Evolutionary conservation across 2,888 invertebrate species (phyloP).

Genomic region (Aspidapion aeneum): DNA sequence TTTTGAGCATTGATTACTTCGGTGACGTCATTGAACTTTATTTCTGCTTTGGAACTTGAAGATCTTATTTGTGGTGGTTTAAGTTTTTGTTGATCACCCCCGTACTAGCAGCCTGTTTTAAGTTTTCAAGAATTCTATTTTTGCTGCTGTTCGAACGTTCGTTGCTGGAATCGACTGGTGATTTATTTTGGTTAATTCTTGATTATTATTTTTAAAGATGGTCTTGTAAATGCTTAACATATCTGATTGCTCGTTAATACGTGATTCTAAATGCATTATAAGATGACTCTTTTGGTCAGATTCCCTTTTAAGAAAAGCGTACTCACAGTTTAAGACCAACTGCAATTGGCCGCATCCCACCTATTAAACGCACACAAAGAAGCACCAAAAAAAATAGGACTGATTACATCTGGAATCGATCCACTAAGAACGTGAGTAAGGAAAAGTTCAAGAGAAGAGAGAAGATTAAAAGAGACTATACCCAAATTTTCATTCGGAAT

Average conservation of each 20-base stretch:
- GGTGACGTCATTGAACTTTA: not conserved
- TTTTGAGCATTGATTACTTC: not conserved
- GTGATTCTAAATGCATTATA: not conserved
- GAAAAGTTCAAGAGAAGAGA: too few relatives aligned
- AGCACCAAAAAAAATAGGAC: too few relatives aligned
- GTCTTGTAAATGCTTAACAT: not conserved
- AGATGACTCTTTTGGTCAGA: not conserved
- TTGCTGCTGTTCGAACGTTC: not conserved
- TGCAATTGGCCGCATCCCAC: too few relatives aligned
- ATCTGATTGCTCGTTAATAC: not conserved
- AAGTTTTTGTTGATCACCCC: not conserved
- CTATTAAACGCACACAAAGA: too few relatives aligned
- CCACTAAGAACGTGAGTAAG: too few relatives aligned
- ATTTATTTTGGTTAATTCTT: not conserved
- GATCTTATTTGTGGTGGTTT: not conserved
- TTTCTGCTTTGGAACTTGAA: not conserved
- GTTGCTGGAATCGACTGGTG: not conserved
- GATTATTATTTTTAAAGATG: not conserved
- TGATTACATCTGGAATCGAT: too few relatives aligned
- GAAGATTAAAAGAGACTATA: too few relatives aligned
- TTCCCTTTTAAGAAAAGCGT: not conserved
- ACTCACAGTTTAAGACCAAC: not conserved
- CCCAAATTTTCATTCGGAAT: too few relatives aligned
- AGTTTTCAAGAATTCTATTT: not conserved
- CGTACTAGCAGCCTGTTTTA: not conserved